Base-by-base conservation (phyloP, 2,113 vertebrate genomes). In the Blennius ocellaris region DNA sequence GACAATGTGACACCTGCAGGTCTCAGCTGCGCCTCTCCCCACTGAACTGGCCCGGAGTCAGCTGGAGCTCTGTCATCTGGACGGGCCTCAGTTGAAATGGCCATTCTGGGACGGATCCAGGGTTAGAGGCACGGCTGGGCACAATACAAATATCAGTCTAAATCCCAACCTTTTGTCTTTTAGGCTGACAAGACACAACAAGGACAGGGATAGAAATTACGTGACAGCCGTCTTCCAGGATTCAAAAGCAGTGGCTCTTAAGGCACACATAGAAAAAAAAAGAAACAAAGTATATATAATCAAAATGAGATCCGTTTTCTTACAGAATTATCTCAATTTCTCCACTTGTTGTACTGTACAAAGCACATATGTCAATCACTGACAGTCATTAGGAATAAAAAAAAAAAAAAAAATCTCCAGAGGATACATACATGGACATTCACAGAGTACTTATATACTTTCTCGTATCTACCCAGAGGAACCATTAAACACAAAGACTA, bases 1-100 rank as follows among this genome's bases (percentile, higher is more conserved):
- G 89, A 87, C 90, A 90, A 89, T 85, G 87, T 90, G 87, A 89
- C 86, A 90, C 87, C 89, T 90, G 89, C 83, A 81, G 76, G 77
- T 85, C 84, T 87, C 89, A 87, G 87, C 84, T 90, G 90, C 67
- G 71, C 67, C 45, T 78, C 66, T 87, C 87, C 83, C 81, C 0
- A 2, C 66, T 81, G 82, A 80, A 80, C 80, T 90, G 90, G 90
- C 88, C 87, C 41, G 70, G 63, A 85, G 88, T 89, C 88, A 89
- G 81, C 71, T 90, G 85, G 85, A 89, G 81, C 71, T 76, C 64
- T 74, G 86, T 84, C 83, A 90, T 87, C 76, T 88, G 83, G 88
- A 89, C 76, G 8, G 45, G 62, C 61, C 83, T 72, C 67, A 5
- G 41, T 51, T 60, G 68, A 76, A 81, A 75, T 30, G 59, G 39